Base-by-base conservation (phyloP, 2,888 invertebrate species). In the Eremobia ochroleuca region DNA sequence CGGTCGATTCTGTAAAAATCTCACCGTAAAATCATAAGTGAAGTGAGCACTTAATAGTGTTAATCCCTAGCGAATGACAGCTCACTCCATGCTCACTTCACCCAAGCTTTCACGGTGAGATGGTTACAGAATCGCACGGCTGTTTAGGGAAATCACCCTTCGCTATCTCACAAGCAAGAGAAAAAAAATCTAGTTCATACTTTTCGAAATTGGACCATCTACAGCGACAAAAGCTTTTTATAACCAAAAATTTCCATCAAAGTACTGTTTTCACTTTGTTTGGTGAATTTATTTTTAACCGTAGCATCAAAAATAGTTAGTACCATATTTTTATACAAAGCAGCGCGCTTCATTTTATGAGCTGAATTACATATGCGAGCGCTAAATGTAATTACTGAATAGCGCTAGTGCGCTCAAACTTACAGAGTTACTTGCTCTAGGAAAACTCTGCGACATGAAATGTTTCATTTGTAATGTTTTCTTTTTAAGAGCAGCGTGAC, bases 311-410 rank as follows among this genome's bases (percentile, higher is more conserved):
- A 85, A 82, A 81, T 68, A 62, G 68, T 66, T 70, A 21, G 15
- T 34, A 75, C 52, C 65, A 76, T 52, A 37, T 73, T 86, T 85
- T 82, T 76, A 62, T 55, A 81, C 85, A 85, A 82, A 76, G 59
- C 73, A 43, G 73, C 28, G 68, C 40, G 59, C 69, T 77, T 49
- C 55, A 21, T 79, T 81, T 81, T 71, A 85, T 76, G 82, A 76
- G 66, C 58, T 58, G 62, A 58, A 82, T 70, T 67, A 82, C 70
- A 68, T 64, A 77, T 67, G 72, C 64, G 67, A 62, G 70, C 73
- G 52, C 72, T 62, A 49, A 83, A 82, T 85, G 69, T 83, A 73
- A 77, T 85, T 85, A 73, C 61, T 73, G 70, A 77, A 73, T 67
- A 77, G 70, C 46, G 34, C 65, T 62, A 62, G 86, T 34, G 46